Base-by-base conservation (phyloP, 2,888 invertebrate species). In the Junonia oenone region DNA sequence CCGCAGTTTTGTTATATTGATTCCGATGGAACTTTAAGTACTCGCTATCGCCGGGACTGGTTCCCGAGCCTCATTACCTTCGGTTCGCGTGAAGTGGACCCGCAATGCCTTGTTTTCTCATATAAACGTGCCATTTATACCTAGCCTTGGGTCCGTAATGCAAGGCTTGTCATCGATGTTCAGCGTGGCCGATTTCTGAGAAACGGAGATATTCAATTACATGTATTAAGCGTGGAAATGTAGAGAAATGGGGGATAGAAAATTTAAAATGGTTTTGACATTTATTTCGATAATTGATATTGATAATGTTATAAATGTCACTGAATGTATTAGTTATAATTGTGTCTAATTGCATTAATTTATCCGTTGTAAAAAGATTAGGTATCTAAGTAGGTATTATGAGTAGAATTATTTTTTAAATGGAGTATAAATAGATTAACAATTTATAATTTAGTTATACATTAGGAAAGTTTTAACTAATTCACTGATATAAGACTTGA, bases 1-100 rank as follows among this genome's bases (percentile, higher is more conserved):
- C 71, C 68, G 67, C 72, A 71, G 68, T 76, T 77, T 71, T 66
- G 68, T 76, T 75, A 76, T 78, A 83, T 84, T 76, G 82, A 81
- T 78, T 77, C 73, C 72, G 68, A 79, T 80, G 80, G 76, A 72
- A 74, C 73, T 73, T 75, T 71, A 74, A 76, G 65, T 64, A 72
- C 67, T 69, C 66, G 63, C 40, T 43, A 55, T 54, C 43, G 15
- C 66, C 67, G 67, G 63, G 72, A 78, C 79, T 74, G 79, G 79
- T 80, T 80, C 72, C 63, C 65, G 64, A 64, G 63, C 56, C 53
- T 64, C 62, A 61, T 65, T 67, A 68, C 55, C 49, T 47, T 38
- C 31, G 51, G 45, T 68, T 66, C 60, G 63, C 60, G 65, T 66
- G 63, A 62, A 65, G 60, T 63, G 63, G 54, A 61, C 56, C 51